phyloP scores from a whole-genome alignment of 2,888 invertebrate genomes.

The Sesia bembeciformis region DNA sequence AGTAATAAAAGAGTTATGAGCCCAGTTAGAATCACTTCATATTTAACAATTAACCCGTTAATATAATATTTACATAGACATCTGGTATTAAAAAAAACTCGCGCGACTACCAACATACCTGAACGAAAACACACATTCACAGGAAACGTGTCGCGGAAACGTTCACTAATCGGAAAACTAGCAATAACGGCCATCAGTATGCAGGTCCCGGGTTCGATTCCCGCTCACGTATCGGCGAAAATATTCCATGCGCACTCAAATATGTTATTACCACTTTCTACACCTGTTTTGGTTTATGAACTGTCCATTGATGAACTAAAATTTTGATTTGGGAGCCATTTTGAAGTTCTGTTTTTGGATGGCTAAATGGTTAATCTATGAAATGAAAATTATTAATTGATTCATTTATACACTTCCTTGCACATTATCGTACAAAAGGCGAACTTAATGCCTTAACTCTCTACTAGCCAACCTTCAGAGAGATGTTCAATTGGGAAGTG shows the following conservation, averaged over 20 bases:
- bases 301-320: conserved; percentile 29
- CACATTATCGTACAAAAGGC: too few relatives aligned
- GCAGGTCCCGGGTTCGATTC: conserved; percentile 40
- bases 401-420: too few relatives aligned
- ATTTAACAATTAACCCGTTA: too few relatives aligned
- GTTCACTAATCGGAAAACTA: conserved; percentile 20
- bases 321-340: conserved; percentile 19
- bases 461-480: too few relatives aligned
- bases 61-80: too few relatives aligned
- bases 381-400: too few relatives aligned
- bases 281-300: conserved; percentile 42
- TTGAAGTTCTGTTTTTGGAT: neutral
- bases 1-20: too few relatives aligned
- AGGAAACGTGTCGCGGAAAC: neutral
- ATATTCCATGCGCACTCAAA: conserved; percentile 49
- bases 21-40: too few relatives aligned
- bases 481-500: too few relatives aligned
- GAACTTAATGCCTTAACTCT: too few relatives aligned
- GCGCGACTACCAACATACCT: neutral
- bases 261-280: conserved; percentile 59
- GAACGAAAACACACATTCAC: neutral
- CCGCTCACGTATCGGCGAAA: conserved; percentile 55
- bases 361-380: too few relatives aligned
- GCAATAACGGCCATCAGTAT: conserved; percentile 50
- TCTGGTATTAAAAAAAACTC: too few relatives aligned